Percentiles rank a stretch among this genome's conserved stretches.
Evolutionary conservation across 2,797 vertebrate species (phyloP).

Genomic region (Cottoperca gobio): DNA sequence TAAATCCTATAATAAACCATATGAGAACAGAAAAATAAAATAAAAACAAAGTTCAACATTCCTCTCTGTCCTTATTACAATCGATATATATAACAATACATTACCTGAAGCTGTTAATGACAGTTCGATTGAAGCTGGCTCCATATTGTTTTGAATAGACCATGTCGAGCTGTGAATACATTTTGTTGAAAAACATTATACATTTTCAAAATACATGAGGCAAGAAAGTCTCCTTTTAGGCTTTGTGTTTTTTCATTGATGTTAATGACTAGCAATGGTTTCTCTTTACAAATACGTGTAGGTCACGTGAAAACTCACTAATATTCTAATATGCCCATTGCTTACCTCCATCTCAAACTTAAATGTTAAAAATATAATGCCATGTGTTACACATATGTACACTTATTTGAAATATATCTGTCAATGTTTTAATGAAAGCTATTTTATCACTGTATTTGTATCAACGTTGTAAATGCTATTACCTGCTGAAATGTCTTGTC

Average conservation of each 20-base stretch:
- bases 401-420: background rate
- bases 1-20: background rate
- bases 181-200: background rate
- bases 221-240: too few relatives aligned
- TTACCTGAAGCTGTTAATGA: slow-evolving; percentile 49
- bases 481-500: background rate
- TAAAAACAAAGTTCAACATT: background rate
- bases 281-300: background rate
- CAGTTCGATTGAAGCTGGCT: accelerated
- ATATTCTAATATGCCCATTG: too few relatives aligned
- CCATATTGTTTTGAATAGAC: background rate
- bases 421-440: background rate
- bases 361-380: background rate
- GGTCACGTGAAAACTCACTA: background rate
- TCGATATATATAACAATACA: too few relatives aligned
- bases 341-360: background rate
- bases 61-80: accelerated
- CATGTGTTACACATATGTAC: background rate
- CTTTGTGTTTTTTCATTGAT: background rate
- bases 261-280: background rate
- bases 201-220: background rate
- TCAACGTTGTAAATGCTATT: background rate
- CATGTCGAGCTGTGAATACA: accelerated
- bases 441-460: background rate
- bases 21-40: background rate